Evolutionary conservation across 1,140 invertebrate species (phyloP).

Genomic region (Protaetia brevitarsis): DNA sequence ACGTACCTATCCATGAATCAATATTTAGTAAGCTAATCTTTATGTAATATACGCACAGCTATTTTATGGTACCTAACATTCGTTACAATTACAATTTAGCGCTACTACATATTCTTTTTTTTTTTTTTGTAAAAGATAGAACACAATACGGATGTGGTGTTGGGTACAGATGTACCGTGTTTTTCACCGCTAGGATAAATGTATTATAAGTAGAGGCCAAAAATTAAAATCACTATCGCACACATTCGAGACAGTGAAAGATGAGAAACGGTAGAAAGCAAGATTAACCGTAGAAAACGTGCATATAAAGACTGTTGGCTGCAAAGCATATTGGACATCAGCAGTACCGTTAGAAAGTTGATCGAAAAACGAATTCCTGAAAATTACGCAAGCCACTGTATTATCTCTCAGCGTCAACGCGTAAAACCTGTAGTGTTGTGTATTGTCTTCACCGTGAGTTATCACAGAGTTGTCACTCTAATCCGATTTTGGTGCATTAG

Average conservation of each 20-base stretch:
- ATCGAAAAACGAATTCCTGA: constrained; percentile 8
- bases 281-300: background rate
- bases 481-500: constrained; percentile 1
- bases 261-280: background rate
- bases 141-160: too few relatives aligned
- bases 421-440: background rate
- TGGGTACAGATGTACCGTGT: too few relatives aligned
- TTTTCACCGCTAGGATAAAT: background rate
- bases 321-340: background rate
- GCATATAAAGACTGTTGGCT: background rate
- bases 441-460: background rate
- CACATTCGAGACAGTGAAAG: background rate
- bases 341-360: background rate
- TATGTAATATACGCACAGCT: too few relatives aligned
- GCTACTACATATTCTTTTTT: too few relatives aligned
- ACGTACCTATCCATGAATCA: too few relatives aligned
- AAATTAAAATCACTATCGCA: background rate
- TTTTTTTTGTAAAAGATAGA: too few relatives aligned
- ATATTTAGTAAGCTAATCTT: too few relatives aligned
- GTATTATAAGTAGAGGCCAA: background rate
- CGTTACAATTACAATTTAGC: too few relatives aligned
- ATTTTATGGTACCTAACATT: too few relatives aligned
- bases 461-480: background rate
- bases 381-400: constrained; percentile 9
- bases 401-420: background rate